Base-by-base conservation (phyloP, 2,797 vertebrate species). In the Catamblyrhynchus diadema region DNA sequence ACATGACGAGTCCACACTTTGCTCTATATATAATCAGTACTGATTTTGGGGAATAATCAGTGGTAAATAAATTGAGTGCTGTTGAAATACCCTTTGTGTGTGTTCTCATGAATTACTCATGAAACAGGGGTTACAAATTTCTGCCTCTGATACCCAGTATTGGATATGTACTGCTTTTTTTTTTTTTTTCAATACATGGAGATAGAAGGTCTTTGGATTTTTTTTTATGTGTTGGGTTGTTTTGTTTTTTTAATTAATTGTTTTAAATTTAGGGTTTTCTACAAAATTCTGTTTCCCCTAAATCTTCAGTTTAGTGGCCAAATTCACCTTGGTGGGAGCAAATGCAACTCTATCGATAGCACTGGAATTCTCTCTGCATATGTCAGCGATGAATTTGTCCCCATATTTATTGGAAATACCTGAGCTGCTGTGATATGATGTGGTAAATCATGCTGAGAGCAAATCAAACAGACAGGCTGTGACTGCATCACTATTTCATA, bases 331-430 rank as follows among this genome's bases (percentile, higher is more conserved):
- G 71, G 28, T 84, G 48, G 67, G 69, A 91, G 66, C 74, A 91
- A 92, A 82, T 42, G 86, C 61, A 94, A 95, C 82, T 91, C 59
- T 92, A 59, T 86, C 1, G 2, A 92, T 80, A 94, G 75, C 71
- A 85, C 35, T 48, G 37, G 88, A 84, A 95, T 93, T 91, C 77
- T 92, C 87, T 86, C 91, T 95, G 93, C 93, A 95, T 97, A 96
- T 93, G 85, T 96, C 94, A 96, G 90, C 23, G 0, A 77, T 84
- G 78, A 90, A 91, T 94, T 97, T 91, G 83, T 65, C 86, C 84
- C 90, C 81, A 39, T 93, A 93, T 87, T 94, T 96, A 95, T 96
- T 94, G 83, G 83, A 93, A 96, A 95, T 97, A 95, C 78, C 88
- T 93, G 83, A 64, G 86, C 66, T 90, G 66, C 93, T 75, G 83